Percentiles rank a stretch among this genome's conserved stretches.
Conservation (phyloP, 2,113 vertebrate genomes). For the Oryzias javanicus region DNA sequence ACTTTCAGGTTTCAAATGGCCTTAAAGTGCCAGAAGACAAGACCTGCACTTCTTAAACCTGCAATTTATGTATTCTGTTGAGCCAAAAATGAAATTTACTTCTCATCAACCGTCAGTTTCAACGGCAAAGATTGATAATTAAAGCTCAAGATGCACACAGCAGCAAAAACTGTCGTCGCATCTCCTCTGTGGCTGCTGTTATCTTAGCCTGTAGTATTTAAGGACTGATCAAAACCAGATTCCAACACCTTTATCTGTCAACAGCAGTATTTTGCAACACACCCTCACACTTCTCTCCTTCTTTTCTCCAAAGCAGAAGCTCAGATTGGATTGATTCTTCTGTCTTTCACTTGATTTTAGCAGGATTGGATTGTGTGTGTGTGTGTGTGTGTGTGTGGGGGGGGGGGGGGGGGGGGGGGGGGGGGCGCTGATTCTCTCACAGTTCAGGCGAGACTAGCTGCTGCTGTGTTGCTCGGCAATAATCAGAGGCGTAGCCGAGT, state of each 20-base stretch:
- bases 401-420: too few relatives aligned
- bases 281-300: slow-evolving; percentile 8
- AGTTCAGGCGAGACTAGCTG: slow-evolving; percentile 51
- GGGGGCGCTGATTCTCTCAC: slow-evolving; percentile 47
- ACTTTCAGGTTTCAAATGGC: neutral
- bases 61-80: neutral
- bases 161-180: neutral
- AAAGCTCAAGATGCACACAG: neutral
- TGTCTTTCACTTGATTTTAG: slow-evolving; percentile 26
- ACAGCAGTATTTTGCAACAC: slow-evolving; percentile 26
- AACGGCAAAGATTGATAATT: neutral
- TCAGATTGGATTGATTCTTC: slow-evolving; percentile 51
- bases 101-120: neutral
- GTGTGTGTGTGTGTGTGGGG: too few relatives aligned
- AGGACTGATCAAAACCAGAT: slow-evolving; percentile 26
- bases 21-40: neutral
- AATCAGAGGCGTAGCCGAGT: slow-evolving; percentile 41
- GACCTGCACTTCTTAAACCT: neutral
- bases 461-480: slow-evolving; percentile 40
- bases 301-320: slow-evolving; percentile 25
- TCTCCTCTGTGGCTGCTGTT: slow-evolving; percentile 10
- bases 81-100: neutral
- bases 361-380: slow-evolving; percentile 8
- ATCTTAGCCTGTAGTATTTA: slow-evolving; percentile 28
- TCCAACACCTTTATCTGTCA: slow-evolving; percentile 50